phyloP scores from a whole-genome alignment of 2,113 vertebrate species.

The Anthoscopus minutus region DNA sequence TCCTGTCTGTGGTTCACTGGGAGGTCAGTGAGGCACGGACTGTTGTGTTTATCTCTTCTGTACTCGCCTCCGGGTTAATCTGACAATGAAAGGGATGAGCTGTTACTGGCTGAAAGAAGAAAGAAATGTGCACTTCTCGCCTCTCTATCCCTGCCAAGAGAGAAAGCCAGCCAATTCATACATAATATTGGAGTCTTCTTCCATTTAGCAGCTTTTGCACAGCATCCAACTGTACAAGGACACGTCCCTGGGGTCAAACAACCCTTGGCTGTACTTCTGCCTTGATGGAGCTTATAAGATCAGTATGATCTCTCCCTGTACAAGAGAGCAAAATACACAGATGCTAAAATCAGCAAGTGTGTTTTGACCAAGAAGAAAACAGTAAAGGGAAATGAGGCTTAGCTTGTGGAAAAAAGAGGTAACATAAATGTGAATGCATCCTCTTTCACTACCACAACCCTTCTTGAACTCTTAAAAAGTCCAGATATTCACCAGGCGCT shows the following conservation, averaged over 20 bases:
- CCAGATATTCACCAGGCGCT: background rate
- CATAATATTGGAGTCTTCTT: background rate
- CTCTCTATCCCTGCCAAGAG: background rate
- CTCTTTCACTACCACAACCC: background rate
- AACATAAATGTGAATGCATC: background rate
- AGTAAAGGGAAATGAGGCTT: background rate
- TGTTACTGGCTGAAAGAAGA: background rate
- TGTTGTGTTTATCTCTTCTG: background rate
- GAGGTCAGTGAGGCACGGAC: background rate
- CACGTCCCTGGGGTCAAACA: background rate
- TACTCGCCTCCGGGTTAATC: background rate
- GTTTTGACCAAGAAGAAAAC: background rate
- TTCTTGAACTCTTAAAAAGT: background rate
- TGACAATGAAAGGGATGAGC: background rate
- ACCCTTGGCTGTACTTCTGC: constrained; percentile 30
- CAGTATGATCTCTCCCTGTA: background rate
- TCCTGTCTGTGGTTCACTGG: background rate
- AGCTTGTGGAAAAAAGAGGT: background rate
- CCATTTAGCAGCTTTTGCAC: background rate
- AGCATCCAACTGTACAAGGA: constrained; percentile 20
- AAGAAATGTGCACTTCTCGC: background rate
- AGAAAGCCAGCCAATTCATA: background rate
- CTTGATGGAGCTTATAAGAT: background rate
- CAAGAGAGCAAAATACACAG: background rate
- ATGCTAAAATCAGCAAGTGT: background rate